Evolutionary conservation across 2,888 invertebrate genomes (phyloP).

Genomic region (Lomographa bimaculata): DNA sequence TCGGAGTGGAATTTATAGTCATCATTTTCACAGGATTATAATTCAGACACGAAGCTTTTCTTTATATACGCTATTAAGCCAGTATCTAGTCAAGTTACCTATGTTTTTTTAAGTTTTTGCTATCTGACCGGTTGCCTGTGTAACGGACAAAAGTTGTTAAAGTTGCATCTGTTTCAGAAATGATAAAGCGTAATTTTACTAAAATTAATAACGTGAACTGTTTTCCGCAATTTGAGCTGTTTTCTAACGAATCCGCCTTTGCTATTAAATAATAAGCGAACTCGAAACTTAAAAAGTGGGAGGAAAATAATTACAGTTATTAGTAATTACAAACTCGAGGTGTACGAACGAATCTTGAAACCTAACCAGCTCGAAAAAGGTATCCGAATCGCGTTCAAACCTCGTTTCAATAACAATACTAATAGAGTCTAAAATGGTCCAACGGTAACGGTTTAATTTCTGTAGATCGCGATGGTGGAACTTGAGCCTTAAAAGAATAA

Average conservation of each 20-base stretch:
- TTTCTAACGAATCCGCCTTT: conserved; percentile 30
- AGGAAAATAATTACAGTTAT: conserved; percentile 62
- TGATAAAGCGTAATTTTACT: conserved; percentile 10
- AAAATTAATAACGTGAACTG: conserved; percentile 14
- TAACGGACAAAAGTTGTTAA: conserved; percentile 22
- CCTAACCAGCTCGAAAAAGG: conserved; percentile 56
- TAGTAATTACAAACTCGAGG: conserved; percentile 64
- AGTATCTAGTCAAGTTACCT: conserved; percentile 20
- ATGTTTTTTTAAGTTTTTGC: conserved; percentile 23
- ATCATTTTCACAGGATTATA: conserved; percentile 23
- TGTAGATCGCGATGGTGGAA: conserved; percentile 40
- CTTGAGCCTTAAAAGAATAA: conserved; percentile 47
- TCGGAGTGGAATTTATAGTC: conserved; percentile 24
- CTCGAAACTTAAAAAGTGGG: conserved; percentile 44
- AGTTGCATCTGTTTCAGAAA: conserved; percentile 21
- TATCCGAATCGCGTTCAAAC: conserved; percentile 40
- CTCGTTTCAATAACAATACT: conserved; percentile 35
- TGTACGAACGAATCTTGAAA: conserved; percentile 59
- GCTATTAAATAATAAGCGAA: conserved; percentile 41
- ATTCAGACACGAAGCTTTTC: conserved; percentile 23
- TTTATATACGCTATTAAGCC: conserved; percentile 25
- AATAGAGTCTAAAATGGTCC: conserved; percentile 51
- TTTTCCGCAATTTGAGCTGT: conserved; percentile 16
- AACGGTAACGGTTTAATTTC: conserved; percentile 44
- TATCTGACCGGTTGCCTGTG: conserved; percentile 25